phyloP scores from a whole-genome alignment of 1,140 invertebrate species.

The Drosophila elegans region DNA sequence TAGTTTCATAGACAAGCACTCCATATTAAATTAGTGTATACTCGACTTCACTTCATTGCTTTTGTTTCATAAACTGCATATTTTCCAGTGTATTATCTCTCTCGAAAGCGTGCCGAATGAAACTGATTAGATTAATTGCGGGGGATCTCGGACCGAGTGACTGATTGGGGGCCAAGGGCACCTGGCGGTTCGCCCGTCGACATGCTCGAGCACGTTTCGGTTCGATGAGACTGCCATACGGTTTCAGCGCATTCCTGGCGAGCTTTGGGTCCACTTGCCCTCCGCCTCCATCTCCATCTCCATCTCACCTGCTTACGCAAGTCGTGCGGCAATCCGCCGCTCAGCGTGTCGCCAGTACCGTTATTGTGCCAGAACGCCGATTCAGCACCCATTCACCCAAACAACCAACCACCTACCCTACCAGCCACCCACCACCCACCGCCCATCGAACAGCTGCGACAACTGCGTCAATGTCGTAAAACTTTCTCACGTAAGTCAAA shows the following conservation, averaged over 20 bases:
- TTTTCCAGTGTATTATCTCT: slow-evolving; percentile 2
- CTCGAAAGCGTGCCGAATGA: slow-evolving; percentile 20
- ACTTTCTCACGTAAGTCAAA: slow-evolving; percentile 80
- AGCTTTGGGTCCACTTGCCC: slow-evolving; percentile 31
- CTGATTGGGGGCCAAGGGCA: slow-evolving; percentile 37
- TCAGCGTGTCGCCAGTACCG: slow-evolving; percentile 68
- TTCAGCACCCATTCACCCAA: slow-evolving; percentile 1
- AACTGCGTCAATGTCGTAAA: slow-evolving; percentile 75
- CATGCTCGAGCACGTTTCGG: slow-evolving; percentile 64
- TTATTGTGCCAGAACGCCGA: slow-evolving; percentile 44
- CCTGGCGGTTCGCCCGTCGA: slow-evolving; percentile 30
- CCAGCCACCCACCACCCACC: slow-evolving; percentile 14
- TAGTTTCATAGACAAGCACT: too few species aligned
- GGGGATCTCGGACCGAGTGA: slow-evolving; percentile 22
- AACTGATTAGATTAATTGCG: slow-evolving; percentile 35
- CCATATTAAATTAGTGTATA: too few species aligned
- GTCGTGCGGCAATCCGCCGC: slow-evolving; percentile 42
- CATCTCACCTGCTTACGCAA: slow-evolving; percentile 66
- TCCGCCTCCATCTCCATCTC: slow-evolving; percentile 1
- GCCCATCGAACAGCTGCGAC: slow-evolving; percentile 24
- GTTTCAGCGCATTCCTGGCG: slow-evolving; percentile 15
- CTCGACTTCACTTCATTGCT: too few species aligned
- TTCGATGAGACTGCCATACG: slow-evolving; percentile 49
- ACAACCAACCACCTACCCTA: neutral
- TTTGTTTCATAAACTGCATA: neutral